Evolutionary conservation across 2,113 vertebrate species (phyloP).

Genomic region (Axis porcinus): DNA sequence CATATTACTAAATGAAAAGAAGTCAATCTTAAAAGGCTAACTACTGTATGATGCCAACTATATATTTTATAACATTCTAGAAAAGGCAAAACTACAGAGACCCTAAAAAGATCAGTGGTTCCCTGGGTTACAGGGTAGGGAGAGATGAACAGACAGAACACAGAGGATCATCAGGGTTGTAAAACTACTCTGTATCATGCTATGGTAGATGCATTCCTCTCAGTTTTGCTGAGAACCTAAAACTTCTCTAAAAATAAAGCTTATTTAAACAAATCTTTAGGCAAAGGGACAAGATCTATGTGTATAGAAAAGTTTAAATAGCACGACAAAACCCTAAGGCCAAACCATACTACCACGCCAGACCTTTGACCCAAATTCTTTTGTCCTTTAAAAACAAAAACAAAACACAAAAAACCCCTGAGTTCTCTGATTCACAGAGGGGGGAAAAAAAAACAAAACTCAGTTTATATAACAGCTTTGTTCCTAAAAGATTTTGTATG

Average conservation of each 20-base stretch:
- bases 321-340: not conserved
- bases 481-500: not conserved
- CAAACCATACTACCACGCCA: not conserved
- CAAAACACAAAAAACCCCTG: not conserved
- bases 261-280: not conserved
- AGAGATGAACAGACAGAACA: not conserved
- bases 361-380: not conserved
- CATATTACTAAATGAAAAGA: not conserved
- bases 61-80: not conserved
- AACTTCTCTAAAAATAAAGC: not conserved
- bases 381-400: not conserved
- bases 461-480: not conserved
- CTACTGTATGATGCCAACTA: not conserved
- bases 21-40: not conserved
- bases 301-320: not conserved
- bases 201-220: not conserved
- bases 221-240: not conserved
- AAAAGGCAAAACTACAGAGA: not conserved
- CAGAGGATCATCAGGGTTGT: not conserved
- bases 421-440: not conserved
- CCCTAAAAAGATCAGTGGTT: not conserved
- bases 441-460: no score
- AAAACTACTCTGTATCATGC: not conserved
- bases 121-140: not conserved
- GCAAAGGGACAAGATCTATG: not conserved